phyloP scores from a whole-genome alignment of 2,797 vertebrate species.

The Enteromius anoplus region DNA sequence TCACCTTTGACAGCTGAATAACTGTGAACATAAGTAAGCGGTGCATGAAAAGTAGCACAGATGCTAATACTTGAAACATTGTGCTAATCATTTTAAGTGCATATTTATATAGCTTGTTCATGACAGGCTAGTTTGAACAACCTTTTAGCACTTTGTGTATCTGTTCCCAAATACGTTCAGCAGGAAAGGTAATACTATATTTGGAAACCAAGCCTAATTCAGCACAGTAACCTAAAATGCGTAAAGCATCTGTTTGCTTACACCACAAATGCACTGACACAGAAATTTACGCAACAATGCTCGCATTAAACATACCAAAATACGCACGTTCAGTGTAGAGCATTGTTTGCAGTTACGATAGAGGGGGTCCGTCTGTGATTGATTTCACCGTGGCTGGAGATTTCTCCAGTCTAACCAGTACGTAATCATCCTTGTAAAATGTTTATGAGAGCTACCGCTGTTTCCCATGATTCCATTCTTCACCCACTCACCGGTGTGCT shows the following conservation, averaged over 20 bases:
- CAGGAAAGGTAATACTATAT: neutral
- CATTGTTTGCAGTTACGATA: slow-evolving; percentile 25
- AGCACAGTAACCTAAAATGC: neutral
- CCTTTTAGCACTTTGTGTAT: neutral
- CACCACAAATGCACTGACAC: slow-evolving; percentile 45
- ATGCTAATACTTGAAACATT: neutral
- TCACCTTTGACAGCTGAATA: neutral
- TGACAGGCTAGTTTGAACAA: neutral
- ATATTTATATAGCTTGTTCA: neutral
- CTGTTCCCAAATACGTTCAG: neutral
- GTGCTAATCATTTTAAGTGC: neutral
- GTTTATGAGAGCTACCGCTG: slow-evolving; percentile 58
- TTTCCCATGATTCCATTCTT: slow-evolving; percentile 56
- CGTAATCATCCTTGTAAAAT: slow-evolving; percentile 63
- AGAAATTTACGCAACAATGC: slow-evolving; percentile 57
- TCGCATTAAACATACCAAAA: slow-evolving; percentile 36
- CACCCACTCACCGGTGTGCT: slow-evolving; percentile 37
- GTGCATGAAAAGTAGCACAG: neutral
- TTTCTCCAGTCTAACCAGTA: slow-evolving; percentile 53
- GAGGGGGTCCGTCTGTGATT: slow-evolving; percentile 33
- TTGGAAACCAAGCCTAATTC: neutral
- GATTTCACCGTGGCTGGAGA: slow-evolving; percentile 29
- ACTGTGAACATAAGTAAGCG: neutral
- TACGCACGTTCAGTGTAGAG: neutral
- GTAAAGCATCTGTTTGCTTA: slow-evolving; percentile 48